These are phyloP conservation scores for Todus mexicanus DNA, from an alignment of 2,797 vertebrate genomes.

Conservation along the genomic window DNA sequence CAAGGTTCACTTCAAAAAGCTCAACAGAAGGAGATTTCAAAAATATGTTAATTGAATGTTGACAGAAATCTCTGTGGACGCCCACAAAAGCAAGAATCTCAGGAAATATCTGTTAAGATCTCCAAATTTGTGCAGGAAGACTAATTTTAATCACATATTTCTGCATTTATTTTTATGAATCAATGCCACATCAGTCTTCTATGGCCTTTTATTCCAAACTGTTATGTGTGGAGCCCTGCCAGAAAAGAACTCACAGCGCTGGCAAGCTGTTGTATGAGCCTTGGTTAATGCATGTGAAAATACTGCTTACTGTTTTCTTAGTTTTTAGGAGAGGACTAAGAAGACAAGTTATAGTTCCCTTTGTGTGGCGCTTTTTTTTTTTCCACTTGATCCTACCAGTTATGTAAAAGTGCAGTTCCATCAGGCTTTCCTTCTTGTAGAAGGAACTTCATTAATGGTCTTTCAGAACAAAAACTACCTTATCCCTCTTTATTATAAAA, in stretches of 20 bases:
- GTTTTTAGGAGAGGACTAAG: background rate
- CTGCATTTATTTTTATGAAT: slow-evolving; percentile 52
- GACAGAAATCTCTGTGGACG: slow-evolving; percentile 36
- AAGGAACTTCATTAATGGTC: background rate
- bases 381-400: background rate
- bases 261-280: background rate
- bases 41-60: slow-evolving; percentile 52
- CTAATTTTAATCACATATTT: slow-evolving; percentile 52
- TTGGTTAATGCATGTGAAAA: background rate
- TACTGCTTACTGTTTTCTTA: background rate
- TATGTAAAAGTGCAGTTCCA: background rate
- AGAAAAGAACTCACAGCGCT: background rate
- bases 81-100: slow-evolving; percentile 43
- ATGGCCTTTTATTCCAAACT: slow-evolving; percentile 34
- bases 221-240: background rate
- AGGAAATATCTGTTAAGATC: slow-evolving; percentile 10
- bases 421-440: background rate
- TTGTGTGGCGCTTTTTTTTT: no score
- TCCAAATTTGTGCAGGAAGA: slow-evolving; percentile 34
- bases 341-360: background rate
- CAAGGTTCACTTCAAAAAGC: slow-evolving; percentile 25
- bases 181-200: slow-evolving; percentile 28
- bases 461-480: background rate
- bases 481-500: background rate
- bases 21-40: slow-evolving; percentile 43